Conservation (phyloP, 2,113 vertebrate genomes). For the Pseudorasbora parva region DNA sequence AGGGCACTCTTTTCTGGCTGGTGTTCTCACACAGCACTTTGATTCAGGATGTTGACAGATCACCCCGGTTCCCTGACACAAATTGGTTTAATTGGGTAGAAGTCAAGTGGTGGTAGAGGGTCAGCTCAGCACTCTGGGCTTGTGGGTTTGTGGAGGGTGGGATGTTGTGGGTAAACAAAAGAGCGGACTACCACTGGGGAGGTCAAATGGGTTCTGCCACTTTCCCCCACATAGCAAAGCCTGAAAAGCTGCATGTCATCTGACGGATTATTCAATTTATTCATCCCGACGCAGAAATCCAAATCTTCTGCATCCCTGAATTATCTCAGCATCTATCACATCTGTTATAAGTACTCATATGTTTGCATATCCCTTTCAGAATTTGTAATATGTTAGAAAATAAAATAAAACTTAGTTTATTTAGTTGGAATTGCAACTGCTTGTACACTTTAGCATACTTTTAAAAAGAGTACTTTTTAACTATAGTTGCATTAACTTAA, state of each 20-base stretch:
- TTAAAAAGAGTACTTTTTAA: background rate
- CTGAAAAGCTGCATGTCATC: constrained; percentile 6
- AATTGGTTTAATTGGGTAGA: constrained; percentile 63
- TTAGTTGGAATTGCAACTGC: background rate
- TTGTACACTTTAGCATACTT: background rate
- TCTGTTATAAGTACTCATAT: background rate
- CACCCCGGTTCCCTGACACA: constrained; percentile 53
- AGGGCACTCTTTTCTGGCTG: constrained; percentile 34
- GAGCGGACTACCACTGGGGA: constrained; percentile 34
- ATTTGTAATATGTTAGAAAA: background rate
- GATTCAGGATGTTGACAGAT: constrained; percentile 53
- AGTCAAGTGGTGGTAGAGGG: constrained; percentile 50
- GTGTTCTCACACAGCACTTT: constrained; percentile 38
- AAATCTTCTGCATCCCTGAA: constrained; percentile 49
- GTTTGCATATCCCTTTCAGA: background rate
- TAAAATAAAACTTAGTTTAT: background rate
- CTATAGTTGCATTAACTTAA: background rate
- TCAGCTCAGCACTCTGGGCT: constrained; percentile 40
- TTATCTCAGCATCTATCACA: constrained; percentile 41
- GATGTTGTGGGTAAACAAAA: constrained; percentile 55
- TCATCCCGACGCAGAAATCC: constrained; percentile 47
- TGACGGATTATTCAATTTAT: constrained; percentile 50
- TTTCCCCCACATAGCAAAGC: constrained; percentile 31
- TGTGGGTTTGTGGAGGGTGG: constrained; percentile 40
- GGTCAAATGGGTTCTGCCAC: constrained; percentile 40